Evolutionary conservation across 2,797 vertebrate species (phyloP).

Genomic region (Cirrhinus molitorella): DNA sequence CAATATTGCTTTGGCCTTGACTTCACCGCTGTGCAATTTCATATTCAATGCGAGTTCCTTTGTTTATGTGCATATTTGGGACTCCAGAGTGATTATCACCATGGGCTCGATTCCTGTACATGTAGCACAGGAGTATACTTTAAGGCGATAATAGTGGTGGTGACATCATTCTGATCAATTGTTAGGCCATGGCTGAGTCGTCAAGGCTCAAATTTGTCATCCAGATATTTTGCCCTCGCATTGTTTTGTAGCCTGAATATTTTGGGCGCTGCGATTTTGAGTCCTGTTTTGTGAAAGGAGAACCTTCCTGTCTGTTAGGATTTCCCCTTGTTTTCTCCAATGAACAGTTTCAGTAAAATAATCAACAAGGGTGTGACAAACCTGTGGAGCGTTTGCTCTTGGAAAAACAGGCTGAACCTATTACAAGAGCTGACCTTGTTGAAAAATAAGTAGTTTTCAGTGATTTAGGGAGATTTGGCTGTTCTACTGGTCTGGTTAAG

Average conservation of each 20-base stretch:
- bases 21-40: constrained; percentile 68
- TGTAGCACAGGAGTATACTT: constrained; percentile 12
- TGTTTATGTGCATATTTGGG: constrained; percentile 71
- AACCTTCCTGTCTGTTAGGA: constrained; percentile 77
- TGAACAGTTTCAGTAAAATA: constrained; percentile 67
- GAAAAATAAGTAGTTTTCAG: neutral
- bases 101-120: constrained; percentile 21
- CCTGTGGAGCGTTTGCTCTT: constrained; percentile 34
- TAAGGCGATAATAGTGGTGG: neutral
- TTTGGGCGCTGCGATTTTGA: constrained; percentile 72
- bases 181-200: constrained; percentile 56
- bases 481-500: neutral
- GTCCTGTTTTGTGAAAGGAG: constrained; percentile 73
- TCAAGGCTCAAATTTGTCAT: constrained; percentile 61
- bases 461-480: neutral
- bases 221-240: constrained; percentile 61
- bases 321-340: constrained; percentile 79
- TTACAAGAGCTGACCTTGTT: neutral
- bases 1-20: constrained; percentile 83
- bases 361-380: constrained; percentile 50
- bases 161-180: constrained; percentile 65
- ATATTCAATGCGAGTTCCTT: constrained; percentile 78
- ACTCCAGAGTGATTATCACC: constrained; percentile 58
- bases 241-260: constrained; percentile 74
- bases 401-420: neutral